Evolutionary conservation across 2,113 vertebrate genomes (phyloP), one percentile per base, ranked within the genome.

Genomic region (Percopsis transmontana): DNA sequence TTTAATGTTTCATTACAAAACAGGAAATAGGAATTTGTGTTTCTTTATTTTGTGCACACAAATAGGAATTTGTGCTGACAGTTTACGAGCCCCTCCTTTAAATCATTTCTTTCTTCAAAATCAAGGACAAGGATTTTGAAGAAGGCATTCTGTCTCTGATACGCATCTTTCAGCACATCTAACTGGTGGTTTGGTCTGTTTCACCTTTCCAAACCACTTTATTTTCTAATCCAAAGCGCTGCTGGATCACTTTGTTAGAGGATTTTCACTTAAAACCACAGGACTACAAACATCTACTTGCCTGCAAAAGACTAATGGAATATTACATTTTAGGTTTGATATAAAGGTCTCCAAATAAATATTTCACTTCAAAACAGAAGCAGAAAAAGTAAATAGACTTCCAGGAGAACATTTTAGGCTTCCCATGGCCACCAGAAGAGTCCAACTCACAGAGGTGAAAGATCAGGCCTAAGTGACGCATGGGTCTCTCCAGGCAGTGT

Each of bases 371-470:
- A 48, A 54, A 66, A 58, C 38, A 62, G 6, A 54, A 9, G 9
- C 59, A 48, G 3, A 42, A 55, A 1, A 44, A 50, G 60, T 38
- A 54, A 77, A 71, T 64, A 16, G 38, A 70, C 48, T 39, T 63
- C 3, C 45, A 45, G 23, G 10, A 63, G 41, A 45, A 20, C 2
- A 8, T 62, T 58, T 52, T 42, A 62, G 60, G 57, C 85, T 91
- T 92, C 87, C 83, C 90, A 91, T 88, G 84, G 58, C 76, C 76
- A 84, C 44, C 64, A 72, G 56, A 66, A 54, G 53, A 68, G 55
- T 21, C 9, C 57, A 56, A 42, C 21, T 45, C 16, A 41, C 18
- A 72, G 77, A 66, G 79, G 74, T 82, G 76, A 73, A 54, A 84
- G 83, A 82, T 67, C 79, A 79, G 24, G 16, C 62, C 58, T 58